phyloP scores from a whole-genome alignment of 2,888 invertebrate species.

The Schrankia costaestrigalis region DNA sequence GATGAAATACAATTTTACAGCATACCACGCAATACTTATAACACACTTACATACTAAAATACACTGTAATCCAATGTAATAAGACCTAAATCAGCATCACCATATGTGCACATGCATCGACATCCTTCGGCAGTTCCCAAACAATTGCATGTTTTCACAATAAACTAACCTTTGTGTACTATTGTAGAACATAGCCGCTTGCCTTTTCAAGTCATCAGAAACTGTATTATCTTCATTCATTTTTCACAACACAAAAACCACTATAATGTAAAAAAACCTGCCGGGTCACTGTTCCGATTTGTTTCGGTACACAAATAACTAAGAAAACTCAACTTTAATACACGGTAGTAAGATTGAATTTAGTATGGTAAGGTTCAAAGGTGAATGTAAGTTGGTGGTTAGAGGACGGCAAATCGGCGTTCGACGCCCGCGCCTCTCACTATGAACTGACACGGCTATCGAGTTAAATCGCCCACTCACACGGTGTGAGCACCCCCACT shows the following conservation, averaged over 20 bases:
- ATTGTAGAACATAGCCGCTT: slow-evolving; percentile 74
- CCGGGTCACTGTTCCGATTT: slow-evolving; percentile 32
- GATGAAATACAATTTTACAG: slow-evolving; percentile 9
- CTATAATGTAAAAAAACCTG: neutral
- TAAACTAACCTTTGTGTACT: slow-evolving; percentile 67
- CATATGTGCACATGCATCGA: slow-evolving; percentile 10
- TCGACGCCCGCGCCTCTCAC: slow-evolving; percentile 74
- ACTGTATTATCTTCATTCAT: slow-evolving; percentile 71
- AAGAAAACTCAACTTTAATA: slow-evolving; percentile 20
- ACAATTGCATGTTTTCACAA: slow-evolving; percentile 31
- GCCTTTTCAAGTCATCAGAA: slow-evolving; percentile 67
- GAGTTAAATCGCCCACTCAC: slow-evolving; percentile 54
- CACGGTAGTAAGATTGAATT: slow-evolving; percentile 23
- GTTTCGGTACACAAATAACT: slow-evolving; percentile 30
- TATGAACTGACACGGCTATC: slow-evolving; percentile 38
- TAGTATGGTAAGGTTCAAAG: slow-evolving; percentile 32
- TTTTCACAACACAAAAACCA: slow-evolving; percentile 37
- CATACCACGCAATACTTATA: slow-evolving; percentile 1
- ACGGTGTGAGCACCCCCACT: slow-evolving; percentile 61
- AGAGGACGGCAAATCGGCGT: slow-evolving; percentile 55
- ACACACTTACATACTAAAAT: slow-evolving; percentile 11
- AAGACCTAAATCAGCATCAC: slow-evolving; percentile 1
- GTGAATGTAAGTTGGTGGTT: slow-evolving; percentile 31
- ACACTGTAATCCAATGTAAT: slow-evolving; percentile 11
- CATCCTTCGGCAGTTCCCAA: slow-evolving; percentile 37